Conservation (phyloP, 2,113 vertebrate genomes). For the Hassar affinis region DNA sequence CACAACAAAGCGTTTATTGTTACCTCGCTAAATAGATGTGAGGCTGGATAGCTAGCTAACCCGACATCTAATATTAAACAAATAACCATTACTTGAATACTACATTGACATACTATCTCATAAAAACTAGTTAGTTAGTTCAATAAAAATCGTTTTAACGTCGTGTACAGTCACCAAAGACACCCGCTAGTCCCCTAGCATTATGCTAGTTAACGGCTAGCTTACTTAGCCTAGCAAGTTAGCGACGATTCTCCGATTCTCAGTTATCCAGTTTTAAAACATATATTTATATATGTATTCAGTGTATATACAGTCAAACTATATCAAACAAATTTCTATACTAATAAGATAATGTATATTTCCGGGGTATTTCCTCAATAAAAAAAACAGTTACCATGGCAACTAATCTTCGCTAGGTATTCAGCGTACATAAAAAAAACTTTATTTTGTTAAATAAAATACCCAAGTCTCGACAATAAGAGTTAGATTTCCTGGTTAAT, state of each 20-base stretch:
- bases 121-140: no score
- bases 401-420: background rate
- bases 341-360: background rate
- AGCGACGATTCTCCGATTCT: no score
- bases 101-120: background rate
- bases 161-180: background rate
- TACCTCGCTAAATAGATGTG: background rate
- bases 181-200: background rate
- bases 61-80: background rate
- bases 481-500: background rate
- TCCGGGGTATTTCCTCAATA: background rate
- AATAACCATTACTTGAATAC: background rate
- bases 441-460: no score
- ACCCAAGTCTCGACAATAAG: background rate
- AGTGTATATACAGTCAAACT: background rate
- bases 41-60: background rate
- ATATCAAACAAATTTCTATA: background rate
- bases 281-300: no score
- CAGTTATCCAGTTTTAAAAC: no score
- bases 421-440: no score
- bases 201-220: background rate
- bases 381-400: background rate
- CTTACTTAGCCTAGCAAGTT: background rate
- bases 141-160: background rate
- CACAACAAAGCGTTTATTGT: background rate